Evolutionary conservation across 2,797 vertebrate genomes (phyloP).

Genomic region (Lates japonicus): DNA sequence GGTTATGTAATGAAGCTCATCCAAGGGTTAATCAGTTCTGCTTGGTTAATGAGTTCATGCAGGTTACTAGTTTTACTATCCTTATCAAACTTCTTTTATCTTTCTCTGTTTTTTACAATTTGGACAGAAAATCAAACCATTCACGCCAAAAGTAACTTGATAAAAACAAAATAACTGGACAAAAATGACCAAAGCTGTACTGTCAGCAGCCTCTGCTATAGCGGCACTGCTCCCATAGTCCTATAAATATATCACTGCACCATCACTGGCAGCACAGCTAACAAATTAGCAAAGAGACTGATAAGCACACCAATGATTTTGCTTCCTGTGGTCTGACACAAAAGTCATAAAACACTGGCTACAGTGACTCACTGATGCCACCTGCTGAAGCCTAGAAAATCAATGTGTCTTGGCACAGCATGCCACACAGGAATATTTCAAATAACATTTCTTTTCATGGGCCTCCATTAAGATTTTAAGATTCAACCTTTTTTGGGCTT

Average conservation of each 20-base stretch:
- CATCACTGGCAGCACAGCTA: background rate
- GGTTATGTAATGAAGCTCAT: background rate
- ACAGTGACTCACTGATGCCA: background rate
- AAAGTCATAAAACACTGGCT: background rate
- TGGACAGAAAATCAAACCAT: background rate
- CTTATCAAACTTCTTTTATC: background rate
- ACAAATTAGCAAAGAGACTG: background rate
- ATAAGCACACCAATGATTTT: background rate
- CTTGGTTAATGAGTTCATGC: too few species aligned
- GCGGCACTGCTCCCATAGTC: too few species aligned
- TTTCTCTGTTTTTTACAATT: background rate
- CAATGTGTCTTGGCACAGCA: background rate
- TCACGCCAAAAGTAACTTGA: background rate
- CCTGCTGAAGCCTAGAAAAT: constrained; percentile 7
- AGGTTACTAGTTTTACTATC: background rate
- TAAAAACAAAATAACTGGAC: background rate
- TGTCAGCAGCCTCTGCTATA: background rate
- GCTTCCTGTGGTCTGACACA: constrained; percentile 8
- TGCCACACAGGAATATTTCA: background rate
- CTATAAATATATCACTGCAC: background rate
- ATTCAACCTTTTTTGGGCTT: background rate
- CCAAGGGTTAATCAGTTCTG: too few species aligned
- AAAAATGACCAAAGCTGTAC: background rate
- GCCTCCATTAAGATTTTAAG: too few species aligned
- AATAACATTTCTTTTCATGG: background rate